phyloP scores from a whole-genome alignment of 2,113 vertebrate species.

The Sapajus apella region DNA sequence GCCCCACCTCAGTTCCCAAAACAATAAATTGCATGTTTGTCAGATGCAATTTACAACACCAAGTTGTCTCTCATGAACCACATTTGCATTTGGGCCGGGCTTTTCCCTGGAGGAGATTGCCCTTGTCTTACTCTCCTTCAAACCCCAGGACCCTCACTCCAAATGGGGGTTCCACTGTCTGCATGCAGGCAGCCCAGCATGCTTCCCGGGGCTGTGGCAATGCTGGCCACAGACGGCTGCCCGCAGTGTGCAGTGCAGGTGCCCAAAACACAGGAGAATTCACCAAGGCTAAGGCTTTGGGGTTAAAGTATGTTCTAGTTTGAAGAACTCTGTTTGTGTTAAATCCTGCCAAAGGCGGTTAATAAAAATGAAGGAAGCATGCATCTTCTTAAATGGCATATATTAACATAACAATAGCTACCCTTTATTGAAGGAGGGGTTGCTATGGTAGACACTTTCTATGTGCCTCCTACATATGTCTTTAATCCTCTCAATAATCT shows the following conservation, averaged over 20 bases:
- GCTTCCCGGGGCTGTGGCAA: not conserved
- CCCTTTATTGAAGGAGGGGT: not conserved
- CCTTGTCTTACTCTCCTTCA: not conserved
- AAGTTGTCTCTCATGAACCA: not conserved
- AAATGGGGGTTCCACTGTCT: not conserved
- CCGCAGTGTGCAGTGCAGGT: rapidly evolving
- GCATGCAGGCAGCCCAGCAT: not conserved
- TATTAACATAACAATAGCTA: not conserved
- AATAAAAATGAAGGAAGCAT: not conserved
- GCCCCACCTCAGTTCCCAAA: not conserved
- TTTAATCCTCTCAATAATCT: not conserved
- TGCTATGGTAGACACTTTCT: not conserved
- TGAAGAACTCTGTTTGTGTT: not conserved
- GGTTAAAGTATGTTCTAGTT: not conserved
- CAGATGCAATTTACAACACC: not conserved
- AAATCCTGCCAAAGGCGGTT: not conserved
- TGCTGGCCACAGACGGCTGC: not conserved
- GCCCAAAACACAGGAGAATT: not conserved
- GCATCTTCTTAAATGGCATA: not conserved
- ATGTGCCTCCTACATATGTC: not conserved
- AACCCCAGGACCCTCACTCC: not conserved
- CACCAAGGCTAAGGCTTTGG: not conserved
- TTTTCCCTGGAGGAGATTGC: not conserved
- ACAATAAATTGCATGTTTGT: not conserved
- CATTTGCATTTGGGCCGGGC: not conserved